Base-by-base conservation (phyloP, 2,888 invertebrate genomes). In the Mimas tiliae region DNA sequence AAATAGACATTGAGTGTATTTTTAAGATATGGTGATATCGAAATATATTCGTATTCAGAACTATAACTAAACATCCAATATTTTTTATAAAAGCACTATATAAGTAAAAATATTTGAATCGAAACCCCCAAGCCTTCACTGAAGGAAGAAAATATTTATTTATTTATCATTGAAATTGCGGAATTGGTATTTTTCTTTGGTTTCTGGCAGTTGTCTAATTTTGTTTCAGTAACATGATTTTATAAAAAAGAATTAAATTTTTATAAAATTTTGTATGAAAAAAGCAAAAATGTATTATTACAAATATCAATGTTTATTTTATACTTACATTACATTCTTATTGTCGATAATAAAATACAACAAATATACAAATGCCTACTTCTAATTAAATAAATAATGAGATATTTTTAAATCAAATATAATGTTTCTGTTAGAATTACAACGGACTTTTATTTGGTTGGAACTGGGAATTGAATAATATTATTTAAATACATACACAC, bases 261-360 rank as follows among this genome's bases (percentile, higher is more conserved):
- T 7, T n/a, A 53, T 7, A n/a, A n/a, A n/a, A n/a, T n/a, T 34
- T 8, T 19, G 6, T 19, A 19, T 1, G 14, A 34, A 53, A 8
- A 11, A 34, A 53, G 14, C 14, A 14, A 14, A 27, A 27, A 42
- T 52, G 12, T 19, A n/a, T 19, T 58, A 19, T 38, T 58, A 58
- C 38, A 42, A 58, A 58, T 58, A 58, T 58, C 12, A 38, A 58
- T 38, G 8, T 1, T 58, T 34, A 53, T 33, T 27, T 52, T 42
- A 42, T 34, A 55, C 16, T 38, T 42, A 58, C 58, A 42, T 12
- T 58, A 58, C 42, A 58, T 58, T 58, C 58, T 58, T 58, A 58
- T 58, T 58, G 58, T 58, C 58, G 19, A 42, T 42, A 42, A 58
- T 42, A 19, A 58, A 58, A 58, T 58, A 42, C 42, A 58, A 42